Evolutionary conservation across 1,140 invertebrate genomes (phyloP), one percentile per base, ranked within the genome.

Genomic region (Platorchestia sp.): DNA sequence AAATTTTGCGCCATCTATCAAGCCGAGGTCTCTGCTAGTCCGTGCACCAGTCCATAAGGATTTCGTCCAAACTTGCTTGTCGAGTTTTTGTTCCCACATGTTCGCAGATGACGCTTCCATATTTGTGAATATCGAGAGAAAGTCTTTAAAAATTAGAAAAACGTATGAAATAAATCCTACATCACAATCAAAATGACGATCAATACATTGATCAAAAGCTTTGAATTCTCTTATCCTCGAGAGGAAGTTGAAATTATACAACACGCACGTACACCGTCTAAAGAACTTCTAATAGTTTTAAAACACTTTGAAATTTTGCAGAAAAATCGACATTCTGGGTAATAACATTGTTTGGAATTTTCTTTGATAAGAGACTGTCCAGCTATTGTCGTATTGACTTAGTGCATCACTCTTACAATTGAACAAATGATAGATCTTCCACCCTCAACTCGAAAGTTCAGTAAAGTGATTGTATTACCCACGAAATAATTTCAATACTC

Each of bases 41-140:
- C 59, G 59, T 75, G 59, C 14, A 75, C 59, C 59, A 22, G 14
- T 75, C 59, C 3, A 19, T 19, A 7, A 51, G 19, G 19, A 36
- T 75, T 75, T 75, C 36, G 59, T 14, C 59, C 59, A 75, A 36
- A 75, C 14, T 36, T 75, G 59, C 59, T 75, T 75, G 59, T 75
- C 59, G 27, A 75, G 59, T 75, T 75, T 75, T 75, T 75, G 59
- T 75, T 75, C 59, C 59, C 59, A 75, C 27, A 75, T 75, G 14
- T 75, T 75, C 59, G 59, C 59, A 75, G 59, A 75, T 75, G 59
- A 75, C 59, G 59, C 59, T 75, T 75, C 59, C 59, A 75, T 75
- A 75, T 75, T 75, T 36, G 59, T 36, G 36, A 75, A 75, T 75
- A 75, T 75, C 59, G 59, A 75, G 59, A 75, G 59, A 75, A 75